Base-by-base conservation (phyloP, 1,140 invertebrate species). In the Cardiocondyla obscurior region DNA sequence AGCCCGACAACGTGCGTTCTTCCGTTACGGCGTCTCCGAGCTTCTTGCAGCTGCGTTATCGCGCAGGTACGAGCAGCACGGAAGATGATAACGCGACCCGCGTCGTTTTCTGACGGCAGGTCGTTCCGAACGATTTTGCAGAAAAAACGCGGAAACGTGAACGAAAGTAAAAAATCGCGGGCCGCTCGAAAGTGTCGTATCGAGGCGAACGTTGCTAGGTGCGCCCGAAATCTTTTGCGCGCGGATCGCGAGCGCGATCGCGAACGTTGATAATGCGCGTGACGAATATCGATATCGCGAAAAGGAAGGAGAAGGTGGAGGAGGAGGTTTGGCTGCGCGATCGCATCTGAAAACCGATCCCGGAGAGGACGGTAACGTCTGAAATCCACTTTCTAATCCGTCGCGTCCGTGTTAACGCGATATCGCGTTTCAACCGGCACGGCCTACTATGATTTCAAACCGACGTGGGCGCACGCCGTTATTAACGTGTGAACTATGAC, bases 1-100 rank as follows among this genome's bases (percentile, higher is more conserved):
- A 51, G 39, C 30, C 19, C 25, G 69, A 55, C 25, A 55, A 55
- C 64, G 65, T 73, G 72, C 79, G 82, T 81, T 87, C 82, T 84
- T 87, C 82, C 81, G 82, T 84, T 69, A 30, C 81, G 60, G 74
- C 64, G 58, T 84, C 81, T 55, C 69, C 53, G 6, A 19, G 55
- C 67, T 72, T 10, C 81, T 69, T 57, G 49, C 49, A 70, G 57
- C 57, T 70, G 64, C 44, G 84, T 64, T 87, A 87, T 87, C 81
- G 85, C 28, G 44, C 85, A 86, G 85, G 84, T 85, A 87, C 79
- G 74, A 84, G 62, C 46, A 14, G 39, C 76, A 25, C 16, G 60
- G 36, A 12, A 79, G 70, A 87, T 77, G 70, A 87, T 77, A 86
- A 73, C 72, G 70, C 81, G 58, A 70, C 73, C 73, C 74, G 25